Percentiles rank a stretch among this genome's conserved stretches.
phyloP scores from a whole-genome alignment of 1,140 invertebrate genomes.

The Hermatobates lingyangjiaoensis region DNA sequence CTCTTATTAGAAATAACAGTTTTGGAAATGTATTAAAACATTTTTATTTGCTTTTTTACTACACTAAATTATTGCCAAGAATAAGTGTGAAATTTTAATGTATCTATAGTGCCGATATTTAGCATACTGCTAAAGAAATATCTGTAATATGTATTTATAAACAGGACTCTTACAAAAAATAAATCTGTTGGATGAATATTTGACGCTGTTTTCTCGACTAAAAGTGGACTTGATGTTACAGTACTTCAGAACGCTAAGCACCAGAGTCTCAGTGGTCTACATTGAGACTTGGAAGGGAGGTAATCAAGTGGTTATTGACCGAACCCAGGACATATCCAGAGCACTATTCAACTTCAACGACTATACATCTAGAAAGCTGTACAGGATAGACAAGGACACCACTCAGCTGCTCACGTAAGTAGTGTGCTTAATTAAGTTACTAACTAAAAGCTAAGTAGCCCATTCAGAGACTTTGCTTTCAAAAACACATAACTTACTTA shows the following conservation, averaged over 20 bases:
- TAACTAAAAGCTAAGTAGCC: too few relatives aligned
- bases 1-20: too few relatives aligned
- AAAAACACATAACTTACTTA: too few relatives aligned
- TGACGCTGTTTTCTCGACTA: too few relatives aligned
- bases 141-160: background rate
- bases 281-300: slow-evolving; percentile 86
- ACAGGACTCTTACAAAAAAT: background rate
- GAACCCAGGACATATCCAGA: slow-evolving; percentile 63
- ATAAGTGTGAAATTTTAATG: too few relatives aligned
- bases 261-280: slow-evolving; percentile 82
- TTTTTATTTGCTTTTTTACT: too few relatives aligned
- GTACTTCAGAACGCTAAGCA: slow-evolving; percentile 86
- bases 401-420: slow-evolving; percentile 82
- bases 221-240: too few relatives aligned
- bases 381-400: slow-evolving; percentile 67
- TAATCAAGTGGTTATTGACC: slow-evolving; percentile 63
- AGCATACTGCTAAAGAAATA: background rate
- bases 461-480: too few relatives aligned
- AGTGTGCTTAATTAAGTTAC: too few relatives aligned
- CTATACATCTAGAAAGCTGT: slow-evolving; percentile 64
- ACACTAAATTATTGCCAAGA: too few relatives aligned
- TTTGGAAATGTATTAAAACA: too few relatives aligned
- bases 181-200: slow-evolving; percentile 9
- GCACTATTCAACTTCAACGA: slow-evolving; percentile 78
- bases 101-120: too few relatives aligned